Percentiles rank a stretch among this genome's conserved stretches.
phyloP scores from a whole-genome alignment of 1,140 invertebrate species.

The Hylaeus volcanicus region DNA sequence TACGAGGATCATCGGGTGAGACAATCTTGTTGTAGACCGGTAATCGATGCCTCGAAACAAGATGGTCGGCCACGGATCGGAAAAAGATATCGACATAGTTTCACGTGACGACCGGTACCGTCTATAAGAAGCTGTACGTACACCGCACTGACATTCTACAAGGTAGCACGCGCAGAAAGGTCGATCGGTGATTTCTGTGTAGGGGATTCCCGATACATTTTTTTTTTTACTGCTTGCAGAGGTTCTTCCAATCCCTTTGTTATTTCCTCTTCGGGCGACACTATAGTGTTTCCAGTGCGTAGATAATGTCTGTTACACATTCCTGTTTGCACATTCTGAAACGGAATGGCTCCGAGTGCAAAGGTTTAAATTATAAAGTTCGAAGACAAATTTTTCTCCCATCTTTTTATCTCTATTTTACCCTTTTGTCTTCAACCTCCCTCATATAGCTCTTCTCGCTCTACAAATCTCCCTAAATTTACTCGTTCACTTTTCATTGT shows the following conservation, averaged over 20 bases:
- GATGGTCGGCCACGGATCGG: not conserved
- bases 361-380: too few species aligned
- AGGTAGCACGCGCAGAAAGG: not conserved
- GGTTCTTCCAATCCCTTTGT: not conserved
- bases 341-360: too few species aligned
- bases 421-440: too few species aligned
- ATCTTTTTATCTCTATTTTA: too few species aligned
- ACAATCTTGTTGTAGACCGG: not conserved
- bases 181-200: slow-evolving; percentile 17
- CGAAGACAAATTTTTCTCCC: too few species aligned
- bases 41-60: not conserved
- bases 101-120: slow-evolving; percentile 30
- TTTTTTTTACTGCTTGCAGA: not conserved
- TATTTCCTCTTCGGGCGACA: not conserved
- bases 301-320: too few species aligned
- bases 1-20: not conserved
- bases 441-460: too few species aligned
- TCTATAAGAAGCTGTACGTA: slow-evolving; percentile 1
- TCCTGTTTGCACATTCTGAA: too few species aligned
- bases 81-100: slow-evolving; percentile 43
- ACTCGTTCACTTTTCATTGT: too few species aligned
- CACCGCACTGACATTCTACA: not conserved
- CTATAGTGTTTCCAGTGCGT: not conserved
- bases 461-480: too few species aligned
- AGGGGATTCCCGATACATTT: not conserved